phyloP scores from a whole-genome alignment of 2,888 invertebrate species.

The Rhagium mordax region DNA sequence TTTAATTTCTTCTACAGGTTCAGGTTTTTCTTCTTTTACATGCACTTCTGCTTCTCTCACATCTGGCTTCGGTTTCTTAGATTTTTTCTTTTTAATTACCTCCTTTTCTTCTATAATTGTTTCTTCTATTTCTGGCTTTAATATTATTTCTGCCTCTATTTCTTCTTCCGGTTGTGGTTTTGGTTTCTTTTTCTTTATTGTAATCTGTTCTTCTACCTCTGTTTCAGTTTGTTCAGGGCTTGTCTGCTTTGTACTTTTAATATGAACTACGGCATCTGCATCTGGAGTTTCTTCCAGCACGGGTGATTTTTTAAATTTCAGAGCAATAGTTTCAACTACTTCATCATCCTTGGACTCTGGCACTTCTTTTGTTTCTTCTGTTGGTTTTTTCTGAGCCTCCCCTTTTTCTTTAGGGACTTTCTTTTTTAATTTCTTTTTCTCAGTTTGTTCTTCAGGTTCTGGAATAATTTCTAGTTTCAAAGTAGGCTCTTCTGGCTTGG shows the following conservation, averaged over 20 bases:
- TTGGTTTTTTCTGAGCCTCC: slow-evolving; percentile 46
- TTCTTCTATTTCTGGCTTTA: slow-evolving; percentile 68
- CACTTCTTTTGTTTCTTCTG: slow-evolving; percentile 22
- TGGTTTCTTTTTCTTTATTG: slow-evolving; percentile 50
- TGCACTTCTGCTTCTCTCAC: slow-evolving; percentile 57
- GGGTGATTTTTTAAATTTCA: slow-evolving; percentile 31
- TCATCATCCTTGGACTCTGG: slow-evolving; percentile 34
- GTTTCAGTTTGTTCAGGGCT: slow-evolving; percentile 54
- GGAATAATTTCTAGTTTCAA: slow-evolving; percentile 39
- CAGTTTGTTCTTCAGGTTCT: slow-evolving; percentile 56
- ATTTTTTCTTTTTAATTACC: neutral
- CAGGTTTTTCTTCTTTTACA: slow-evolving; percentile 55
- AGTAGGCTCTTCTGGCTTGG: slow-evolving; percentile 58
- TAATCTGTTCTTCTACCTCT: slow-evolving; percentile 55
- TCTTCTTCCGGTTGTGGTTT: slow-evolving; percentile 53
- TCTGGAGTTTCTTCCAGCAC: slow-evolving; percentile 44
- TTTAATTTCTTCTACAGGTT: slow-evolving; percentile 48
- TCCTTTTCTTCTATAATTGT: slow-evolving; percentile 56
- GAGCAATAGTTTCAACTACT: slow-evolving; percentile 46
- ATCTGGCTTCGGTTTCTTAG: slow-evolving; percentile 43
- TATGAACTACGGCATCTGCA: slow-evolving; percentile 34
- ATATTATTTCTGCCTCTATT: slow-evolving; percentile 70
- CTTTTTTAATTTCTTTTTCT: slow-evolving; percentile 54
- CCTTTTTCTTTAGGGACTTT: slow-evolving; percentile 54
- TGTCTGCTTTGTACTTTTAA: slow-evolving; percentile 45